These are phyloP conservation scores for Urocynchramus pylzowi DNA, from an alignment of 2,113 vertebrate species.

Conservation along the genomic window DNA sequence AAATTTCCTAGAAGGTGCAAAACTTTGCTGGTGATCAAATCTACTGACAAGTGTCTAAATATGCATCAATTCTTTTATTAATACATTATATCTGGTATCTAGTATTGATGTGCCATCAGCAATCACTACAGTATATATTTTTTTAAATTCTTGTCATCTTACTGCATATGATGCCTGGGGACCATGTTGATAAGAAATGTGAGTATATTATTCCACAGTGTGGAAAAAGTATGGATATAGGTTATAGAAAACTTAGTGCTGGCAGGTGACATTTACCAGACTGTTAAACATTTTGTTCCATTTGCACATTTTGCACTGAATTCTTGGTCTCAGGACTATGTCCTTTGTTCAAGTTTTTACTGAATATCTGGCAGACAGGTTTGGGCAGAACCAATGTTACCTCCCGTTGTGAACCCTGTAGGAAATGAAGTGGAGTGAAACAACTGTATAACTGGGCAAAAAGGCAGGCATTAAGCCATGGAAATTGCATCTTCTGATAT, in stretches of 20 bases:
- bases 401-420: background rate
- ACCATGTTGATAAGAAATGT: background rate
- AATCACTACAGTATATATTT: background rate
- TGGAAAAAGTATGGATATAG: background rate
- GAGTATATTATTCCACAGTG: background rate
- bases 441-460: background rate
- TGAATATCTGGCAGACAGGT: background rate
- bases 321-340: background rate
- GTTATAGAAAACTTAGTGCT: background rate
- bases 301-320: background rate
- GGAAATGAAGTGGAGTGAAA: background rate
- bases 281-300: background rate
- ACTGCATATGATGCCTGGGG: background rate
- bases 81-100: constrained; percentile 28
- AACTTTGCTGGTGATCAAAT: constrained; percentile 39
- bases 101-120: constrained; percentile 24
- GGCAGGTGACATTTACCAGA: background rate
- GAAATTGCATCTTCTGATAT: background rate
- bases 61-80: constrained; percentile 47
- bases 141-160: constrained; percentile 25
- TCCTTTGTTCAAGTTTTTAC: background rate
- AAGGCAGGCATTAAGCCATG: background rate
- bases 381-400: background rate
- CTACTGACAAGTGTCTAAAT: constrained; percentile 53
- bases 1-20: constrained; percentile 30